Evolutionary conservation across 2,113 vertebrate genomes (phyloP).

Genomic region (Xiphophorus maculatus): DNA sequence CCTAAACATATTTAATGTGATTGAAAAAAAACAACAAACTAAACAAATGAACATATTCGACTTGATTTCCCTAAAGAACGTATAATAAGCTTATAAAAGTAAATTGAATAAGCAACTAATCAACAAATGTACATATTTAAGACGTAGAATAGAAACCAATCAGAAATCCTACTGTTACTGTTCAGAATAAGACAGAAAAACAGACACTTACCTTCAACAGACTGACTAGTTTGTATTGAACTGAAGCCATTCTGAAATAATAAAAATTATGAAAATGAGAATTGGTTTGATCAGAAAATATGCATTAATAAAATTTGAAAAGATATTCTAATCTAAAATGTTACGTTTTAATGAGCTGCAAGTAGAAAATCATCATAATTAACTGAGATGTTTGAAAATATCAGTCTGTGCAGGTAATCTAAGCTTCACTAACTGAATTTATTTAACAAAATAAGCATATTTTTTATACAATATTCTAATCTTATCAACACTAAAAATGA

Average conservation of each 20-base stretch:
- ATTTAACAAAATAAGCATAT: neutral
- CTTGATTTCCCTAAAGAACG: neutral
- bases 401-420: neutral
- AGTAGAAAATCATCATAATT: neutral
- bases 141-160: neutral
- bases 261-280: slow-evolving; percentile 50
- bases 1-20: neutral
- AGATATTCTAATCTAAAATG: no score
- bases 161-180: neutral
- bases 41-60: neutral
- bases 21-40: neutral
- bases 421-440: neutral
- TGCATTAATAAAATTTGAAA: slow-evolving; percentile 35
- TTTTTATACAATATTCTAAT: neutral
- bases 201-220: slow-evolving; percentile 86
- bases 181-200: neutral
- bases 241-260: slow-evolving; percentile 91
- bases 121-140: no score
- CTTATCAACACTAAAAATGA: neutral
- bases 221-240: slow-evolving; percentile 89
- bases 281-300: slow-evolving; percentile 61
- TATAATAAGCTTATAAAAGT: neutral
- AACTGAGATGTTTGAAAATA: neutral
- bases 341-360: neutral
- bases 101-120: no score